Conservation (phyloP, 2,888 invertebrate genomes). For the Adelognathus sp. region DNA sequence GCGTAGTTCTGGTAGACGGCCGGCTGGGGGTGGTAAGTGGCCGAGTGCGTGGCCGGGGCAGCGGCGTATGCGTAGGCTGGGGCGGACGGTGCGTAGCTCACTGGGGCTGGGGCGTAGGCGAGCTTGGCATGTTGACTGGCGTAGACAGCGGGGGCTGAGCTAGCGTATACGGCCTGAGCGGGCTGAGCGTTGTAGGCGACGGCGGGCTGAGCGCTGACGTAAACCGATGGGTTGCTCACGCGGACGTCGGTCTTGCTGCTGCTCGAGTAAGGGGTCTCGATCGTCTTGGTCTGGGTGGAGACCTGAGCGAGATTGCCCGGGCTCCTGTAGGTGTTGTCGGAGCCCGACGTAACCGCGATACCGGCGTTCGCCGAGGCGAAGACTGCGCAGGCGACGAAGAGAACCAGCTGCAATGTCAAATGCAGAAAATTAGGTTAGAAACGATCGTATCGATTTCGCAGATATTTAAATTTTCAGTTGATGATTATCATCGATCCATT, state of each 20-base stretch:
- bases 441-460: neutral
- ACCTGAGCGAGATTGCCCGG: slow-evolving; percentile 85
- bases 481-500: too few species aligned
- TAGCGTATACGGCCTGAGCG: too few species aligned
- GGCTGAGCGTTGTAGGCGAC: slow-evolving; percentile 32
- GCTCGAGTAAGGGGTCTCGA: slow-evolving; percentile 88
- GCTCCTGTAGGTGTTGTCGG: slow-evolving; percentile 81
- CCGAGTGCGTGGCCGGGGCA: slow-evolving; percentile 46
- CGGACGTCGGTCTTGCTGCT: slow-evolving; percentile 87
- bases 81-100: slow-evolving; percentile 27
- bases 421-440: neutral
- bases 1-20: slow-evolving; percentile 45
- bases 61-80: slow-evolving; percentile 29
- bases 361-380: slow-evolving; percentile 80
- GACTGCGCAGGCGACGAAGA: slow-evolving; percentile 82
- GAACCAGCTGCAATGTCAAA: slow-evolving; percentile 28
- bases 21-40: slow-evolving; percentile 51
- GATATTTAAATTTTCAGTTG: too few species aligned
- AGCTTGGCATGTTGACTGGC: slow-evolving; percentile 41
- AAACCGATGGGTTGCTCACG: slow-evolving; percentile 83
- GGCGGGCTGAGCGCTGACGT: slow-evolving; percentile 52
- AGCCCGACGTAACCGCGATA: slow-evolving; percentile 73
- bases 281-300: slow-evolving; percentile 87
- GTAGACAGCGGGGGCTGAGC: neutral
- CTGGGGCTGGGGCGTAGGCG: slow-evolving; percentile 37